Conservation (phyloP, 2,888 invertebrate genomes). For the Drosophila acutilabella region DNA sequence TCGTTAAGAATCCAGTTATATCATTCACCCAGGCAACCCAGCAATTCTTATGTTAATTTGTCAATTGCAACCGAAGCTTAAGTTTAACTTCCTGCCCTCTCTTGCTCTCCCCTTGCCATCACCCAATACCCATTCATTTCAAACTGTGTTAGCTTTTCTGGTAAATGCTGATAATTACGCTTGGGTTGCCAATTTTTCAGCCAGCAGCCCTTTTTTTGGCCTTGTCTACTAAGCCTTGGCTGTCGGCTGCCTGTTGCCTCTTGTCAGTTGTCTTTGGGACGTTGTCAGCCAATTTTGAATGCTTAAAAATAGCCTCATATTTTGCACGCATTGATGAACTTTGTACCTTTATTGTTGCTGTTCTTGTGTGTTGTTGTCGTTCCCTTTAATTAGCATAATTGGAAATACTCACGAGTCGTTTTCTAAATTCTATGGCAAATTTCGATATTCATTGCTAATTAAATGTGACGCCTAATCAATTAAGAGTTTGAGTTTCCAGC, state of each 20-base stretch:
- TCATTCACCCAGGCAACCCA: slow-evolving; percentile 23
- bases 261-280: slow-evolving; percentile 4
- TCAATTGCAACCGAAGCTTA: slow-evolving; percentile 57
- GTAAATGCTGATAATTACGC: slow-evolving; percentile 72
- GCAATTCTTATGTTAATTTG: slow-evolving; percentile 73
- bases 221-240: slow-evolving; percentile 28
- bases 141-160: slow-evolving; percentile 29
- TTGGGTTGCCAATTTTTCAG: slow-evolving; percentile 55
- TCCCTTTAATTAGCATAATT: slow-evolving; percentile 78
- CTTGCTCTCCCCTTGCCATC: not conserved
- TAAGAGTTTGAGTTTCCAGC: slow-evolving; percentile 56
- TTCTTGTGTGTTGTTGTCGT: slow-evolving; percentile 29
- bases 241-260: slow-evolving; percentile 14
- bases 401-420: slow-evolving; percentile 46
- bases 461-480: slow-evolving; percentile 73
- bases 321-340: slow-evolving; percentile 70
- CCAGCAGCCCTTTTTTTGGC: slow-evolving; percentile 24
- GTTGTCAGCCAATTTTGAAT: slow-evolving; percentile 52
- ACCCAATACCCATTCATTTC: not conserved
- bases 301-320: slow-evolving; percentile 65
- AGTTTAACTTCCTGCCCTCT: not conserved
- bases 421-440: slow-evolving; percentile 8
- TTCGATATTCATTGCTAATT: slow-evolving; percentile 64
- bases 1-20: slow-evolving; percentile 61
- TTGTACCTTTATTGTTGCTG: slow-evolving; percentile 36